A percentile compares a stretch with the other conserved stretches of the same genome.
Evolutionary conservation across 2,888 invertebrate species (phyloP).

Genomic region (Frankliniella fusca): DNA sequence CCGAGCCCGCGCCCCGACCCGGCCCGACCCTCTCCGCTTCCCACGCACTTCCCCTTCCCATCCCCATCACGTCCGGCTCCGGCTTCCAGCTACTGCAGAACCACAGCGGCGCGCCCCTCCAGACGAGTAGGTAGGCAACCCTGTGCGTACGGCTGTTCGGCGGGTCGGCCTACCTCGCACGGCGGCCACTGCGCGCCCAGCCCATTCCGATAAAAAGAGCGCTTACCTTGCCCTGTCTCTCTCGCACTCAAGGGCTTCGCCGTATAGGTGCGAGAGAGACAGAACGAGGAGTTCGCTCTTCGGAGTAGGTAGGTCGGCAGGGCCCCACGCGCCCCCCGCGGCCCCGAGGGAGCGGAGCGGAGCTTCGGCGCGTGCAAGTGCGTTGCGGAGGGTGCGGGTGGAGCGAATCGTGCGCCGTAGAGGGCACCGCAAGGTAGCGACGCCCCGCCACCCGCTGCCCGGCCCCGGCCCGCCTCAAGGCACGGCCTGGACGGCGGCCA

Average conservation of each 20-base stretch:
- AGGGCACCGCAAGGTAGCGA: too few species aligned
- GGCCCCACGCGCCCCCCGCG: neutral
- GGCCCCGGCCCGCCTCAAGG: neutral
- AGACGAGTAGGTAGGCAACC: neutral
- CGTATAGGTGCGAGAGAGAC: too few species aligned
- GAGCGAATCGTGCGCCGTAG: too few species aligned
- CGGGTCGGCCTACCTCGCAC: neutral
- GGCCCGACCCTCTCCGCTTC: neutral
- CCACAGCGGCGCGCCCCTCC: neutral
- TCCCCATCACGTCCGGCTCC: neutral
- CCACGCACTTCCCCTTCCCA: neutral
- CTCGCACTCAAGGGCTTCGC: too few species aligned
- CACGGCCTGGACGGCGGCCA: conserved; percentile 3
- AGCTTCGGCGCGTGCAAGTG: too few species aligned
- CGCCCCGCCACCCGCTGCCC: too few species aligned
- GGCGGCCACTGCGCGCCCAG: neutral
- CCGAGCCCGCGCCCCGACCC: neutral
- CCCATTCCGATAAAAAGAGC: neutral
- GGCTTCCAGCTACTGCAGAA: neutral
- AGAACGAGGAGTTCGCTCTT: too few species aligned
- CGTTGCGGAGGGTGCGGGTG: too few species aligned
- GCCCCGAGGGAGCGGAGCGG: neutral
- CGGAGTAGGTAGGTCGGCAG: neutral
- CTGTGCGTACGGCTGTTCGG: neutral
- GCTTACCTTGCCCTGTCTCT: too few species aligned